These are phyloP conservation scores for Sarcophaga subvicina DNA, from an alignment of 2,888 invertebrate genomes.

Conservation along the genomic window DNA sequence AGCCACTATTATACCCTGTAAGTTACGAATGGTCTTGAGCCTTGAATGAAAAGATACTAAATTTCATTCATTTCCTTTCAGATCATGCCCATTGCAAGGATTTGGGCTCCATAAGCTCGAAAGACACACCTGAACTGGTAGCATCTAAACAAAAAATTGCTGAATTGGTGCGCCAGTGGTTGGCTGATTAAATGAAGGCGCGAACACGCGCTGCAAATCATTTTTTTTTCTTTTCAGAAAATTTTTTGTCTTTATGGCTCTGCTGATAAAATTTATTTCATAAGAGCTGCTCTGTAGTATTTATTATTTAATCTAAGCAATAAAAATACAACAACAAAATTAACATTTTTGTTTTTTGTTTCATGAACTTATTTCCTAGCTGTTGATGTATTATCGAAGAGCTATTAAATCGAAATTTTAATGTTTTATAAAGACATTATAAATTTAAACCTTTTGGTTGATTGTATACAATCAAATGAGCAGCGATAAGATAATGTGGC, in stretches of 20 bases:
- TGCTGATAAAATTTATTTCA: background rate
- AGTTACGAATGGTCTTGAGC: slow-evolving; percentile 20
- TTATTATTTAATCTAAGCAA: no score
- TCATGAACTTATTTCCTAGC: no score
- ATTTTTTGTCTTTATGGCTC: background rate
- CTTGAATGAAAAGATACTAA: background rate
- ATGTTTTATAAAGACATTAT: no score
- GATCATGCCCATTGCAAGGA: slow-evolving; percentile 80
- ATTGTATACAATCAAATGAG: no score
- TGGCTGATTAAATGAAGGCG: slow-evolving; percentile 9
- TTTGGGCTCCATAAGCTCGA: slow-evolving; percentile 76
- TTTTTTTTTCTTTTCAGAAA: background rate
- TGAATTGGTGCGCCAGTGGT: slow-evolving; percentile 76
- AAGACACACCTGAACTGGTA: slow-evolving; percentile 76
- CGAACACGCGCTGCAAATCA: background rate
- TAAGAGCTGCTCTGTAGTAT: no score
- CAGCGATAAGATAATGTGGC: no score
- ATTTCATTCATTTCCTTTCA: slow-evolving; percentile 37
- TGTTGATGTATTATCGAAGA: no score
- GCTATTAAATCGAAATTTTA: no score
- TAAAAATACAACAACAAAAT: no score
- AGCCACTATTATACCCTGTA: slow-evolving; percentile 78
- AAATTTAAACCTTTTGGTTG: no score
- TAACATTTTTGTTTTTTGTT: no score
- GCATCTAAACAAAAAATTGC: slow-evolving; percentile 78